These are phyloP conservation scores for Macroramphosus scolopax DNA, from an alignment of 2,797 vertebrate species.

Conservation along the genomic window DNA sequence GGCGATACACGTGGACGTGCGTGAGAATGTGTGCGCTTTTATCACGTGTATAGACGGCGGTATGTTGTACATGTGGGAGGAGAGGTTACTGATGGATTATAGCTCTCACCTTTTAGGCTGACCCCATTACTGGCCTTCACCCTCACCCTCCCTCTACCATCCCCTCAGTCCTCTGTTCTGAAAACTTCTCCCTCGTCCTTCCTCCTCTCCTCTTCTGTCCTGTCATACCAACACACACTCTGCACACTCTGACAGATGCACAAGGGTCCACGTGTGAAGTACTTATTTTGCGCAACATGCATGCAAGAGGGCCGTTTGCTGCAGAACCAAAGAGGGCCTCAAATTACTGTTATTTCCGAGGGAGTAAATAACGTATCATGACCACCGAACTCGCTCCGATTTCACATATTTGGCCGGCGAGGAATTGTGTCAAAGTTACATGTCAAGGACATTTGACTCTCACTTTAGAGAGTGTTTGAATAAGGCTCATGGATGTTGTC, in stretches of 20 bases:
- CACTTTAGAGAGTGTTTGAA: too few relatives aligned
- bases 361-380: too few relatives aligned
- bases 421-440: constrained; percentile 14
- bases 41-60: too few relatives aligned
- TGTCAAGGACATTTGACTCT: too few relatives aligned
- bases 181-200: constrained; percentile 18
- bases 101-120: constrained; percentile 69
- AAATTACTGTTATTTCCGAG: too few relatives aligned
- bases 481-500: too few relatives aligned
- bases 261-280: too few relatives aligned
- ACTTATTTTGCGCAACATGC: constrained; percentile 51
- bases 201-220: constrained; percentile 23
- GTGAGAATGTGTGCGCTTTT: constrained; percentile 30
- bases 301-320: constrained; percentile 29
- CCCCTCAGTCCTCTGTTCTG: constrained; percentile 18
- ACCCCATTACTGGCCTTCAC: constrained; percentile 72
- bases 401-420: constrained; percentile 9
- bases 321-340: too few relatives aligned
- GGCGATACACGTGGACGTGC: constrained; percentile 32
- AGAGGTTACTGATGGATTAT: constrained; percentile 74
- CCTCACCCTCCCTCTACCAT: constrained; percentile 38
- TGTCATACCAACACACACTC: not conserved
- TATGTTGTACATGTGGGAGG: constrained; percentile 43
- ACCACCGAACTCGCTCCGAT: too few relatives aligned
- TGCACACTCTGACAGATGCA: constrained; percentile 19